These are phyloP conservation scores for Megalops atlanticus DNA, from an alignment of 2,113 vertebrate genomes.

Conservation along the genomic window DNA sequence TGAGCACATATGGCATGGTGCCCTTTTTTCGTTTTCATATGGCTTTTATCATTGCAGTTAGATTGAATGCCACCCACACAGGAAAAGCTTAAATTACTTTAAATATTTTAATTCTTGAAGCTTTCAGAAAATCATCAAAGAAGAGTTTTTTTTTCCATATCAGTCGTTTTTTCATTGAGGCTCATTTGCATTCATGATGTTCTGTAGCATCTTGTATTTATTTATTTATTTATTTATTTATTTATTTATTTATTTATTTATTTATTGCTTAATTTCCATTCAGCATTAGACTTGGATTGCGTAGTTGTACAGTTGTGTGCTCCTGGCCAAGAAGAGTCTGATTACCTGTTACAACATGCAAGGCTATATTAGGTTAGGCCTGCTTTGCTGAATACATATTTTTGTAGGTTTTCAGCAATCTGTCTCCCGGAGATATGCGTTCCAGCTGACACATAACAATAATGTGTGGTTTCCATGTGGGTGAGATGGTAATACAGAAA, in stretches of 20 bases:
- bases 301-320: too few species aligned
- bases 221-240: too few species aligned
- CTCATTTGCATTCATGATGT: too few species aligned
- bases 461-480: background rate
- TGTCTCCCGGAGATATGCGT: background rate
- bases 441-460: background rate
- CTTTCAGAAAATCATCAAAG: too few species aligned
- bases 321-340: too few species aligned
- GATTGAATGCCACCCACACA: too few species aligned
- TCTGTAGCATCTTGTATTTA: background rate
- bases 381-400: background rate
- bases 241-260: too few species aligned
- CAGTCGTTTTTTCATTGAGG: too few species aligned
- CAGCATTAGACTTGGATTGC: background rate
- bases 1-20: background rate
- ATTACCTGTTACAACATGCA: background rate
- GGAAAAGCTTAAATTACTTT: too few species aligned
- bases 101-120: too few species aligned
- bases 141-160: too few species aligned
- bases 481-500: constrained; percentile 1
- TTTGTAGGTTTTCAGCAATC: background rate
- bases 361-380: background rate
- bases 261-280: background rate
- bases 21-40: background rate
- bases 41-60: background rate